Base-by-base conservation (phyloP, 2,888 invertebrate species). In the Formica aserva region DNA sequence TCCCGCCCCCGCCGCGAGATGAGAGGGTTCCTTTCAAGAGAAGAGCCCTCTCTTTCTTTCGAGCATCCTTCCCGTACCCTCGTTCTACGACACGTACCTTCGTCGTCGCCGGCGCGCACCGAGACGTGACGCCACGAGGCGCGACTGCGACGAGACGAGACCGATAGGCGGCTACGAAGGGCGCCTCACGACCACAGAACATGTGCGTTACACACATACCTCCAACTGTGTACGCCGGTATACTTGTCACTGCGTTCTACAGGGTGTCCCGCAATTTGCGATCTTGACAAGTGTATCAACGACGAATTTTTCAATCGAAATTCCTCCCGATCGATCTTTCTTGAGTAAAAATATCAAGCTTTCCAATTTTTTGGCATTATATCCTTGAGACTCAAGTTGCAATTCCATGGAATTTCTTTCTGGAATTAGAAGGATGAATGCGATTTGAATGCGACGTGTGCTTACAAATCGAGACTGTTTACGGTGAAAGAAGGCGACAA, bases 141-240 rank as follows among this genome's bases (percentile, higher is more conserved):
- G 81, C 76, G 65, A 71, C 69, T 85, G 13, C 81, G 82, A 82
- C 82, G 84, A 87, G 32, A 82, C 82, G 84, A 87, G 81, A 78
- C 85, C 74, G 71, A 71, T 82, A 81, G 87, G 87, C 85, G 84
- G 87, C 74, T 67, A 81, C 66, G 71, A 85, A 86, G 81, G 88
- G 86, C 88, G 87, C 89, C 87, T 75, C 87, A 85, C 88, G 84
- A 52, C 52, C 81, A 78, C 77, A n/a, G n/a, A n/a, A 71, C 35
- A 4, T 38, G n/a, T 15, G 26, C 35, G 38, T 22, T 38, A 71
- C n/a, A 52, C 15, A 45, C 45, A 48, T 45, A 45, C 45, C 18
- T 26, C 4, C 5, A 26, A 11, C 22, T 29, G 29, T 29, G 29
- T 63, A 63, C 6, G 41, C 22, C 6, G 38, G 13, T 32, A 35